These are phyloP conservation scores for Allygus modestus DNA, from an alignment of 2,888 invertebrate species.

Conservation along the genomic window DNA sequence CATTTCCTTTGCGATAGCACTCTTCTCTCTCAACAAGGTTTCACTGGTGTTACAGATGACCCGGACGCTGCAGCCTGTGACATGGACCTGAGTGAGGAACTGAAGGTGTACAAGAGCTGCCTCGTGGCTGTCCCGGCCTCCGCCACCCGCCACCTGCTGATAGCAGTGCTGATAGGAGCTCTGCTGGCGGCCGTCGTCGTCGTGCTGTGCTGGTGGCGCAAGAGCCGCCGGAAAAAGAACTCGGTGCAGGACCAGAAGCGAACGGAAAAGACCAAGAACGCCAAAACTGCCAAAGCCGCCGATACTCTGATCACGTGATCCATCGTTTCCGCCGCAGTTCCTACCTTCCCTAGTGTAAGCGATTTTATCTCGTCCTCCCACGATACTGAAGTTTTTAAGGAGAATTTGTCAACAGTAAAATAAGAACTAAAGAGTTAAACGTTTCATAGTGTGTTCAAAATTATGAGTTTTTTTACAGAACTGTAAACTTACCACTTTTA, in stretches of 20 bases:
- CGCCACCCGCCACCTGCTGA: slow-evolving; percentile 59
- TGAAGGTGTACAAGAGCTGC: slow-evolving; percentile 64
- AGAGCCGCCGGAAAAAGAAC: slow-evolving; percentile 61
- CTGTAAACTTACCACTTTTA: too few species aligned
- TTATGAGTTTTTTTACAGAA: too few species aligned
- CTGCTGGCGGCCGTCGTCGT: slow-evolving; percentile 64
- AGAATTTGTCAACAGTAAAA: background rate
- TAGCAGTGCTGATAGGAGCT: slow-evolving; percentile 53
- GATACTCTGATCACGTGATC: slow-evolving; percentile 51
- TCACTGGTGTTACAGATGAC: slow-evolving; percentile 2
- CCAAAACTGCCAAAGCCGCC: slow-evolving; percentile 25
- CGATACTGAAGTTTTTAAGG: background rate
- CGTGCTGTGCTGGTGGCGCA: slow-evolving; percentile 66
- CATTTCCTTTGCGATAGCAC: too few species aligned
- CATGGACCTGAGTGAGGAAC: slow-evolving; percentile 62
- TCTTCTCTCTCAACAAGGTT: too few species aligned
- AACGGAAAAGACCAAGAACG: slow-evolving; percentile 27
- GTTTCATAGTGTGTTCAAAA: too few species aligned
- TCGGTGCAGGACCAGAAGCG: slow-evolving; percentile 54
- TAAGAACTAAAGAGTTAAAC: too few species aligned
- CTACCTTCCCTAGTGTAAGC: slow-evolving; percentile 15
- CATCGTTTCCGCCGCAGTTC: background rate
- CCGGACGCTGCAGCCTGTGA: slow-evolving; percentile 22
- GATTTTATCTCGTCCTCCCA: background rate
- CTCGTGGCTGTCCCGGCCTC: slow-evolving; percentile 64